Evolutionary conservation across 37 sponge, comb jelly and placozoan genomes (phyloP), one percentile per base, ranked within the genome.

Genomic region (Beroe forskalii): DNA sequence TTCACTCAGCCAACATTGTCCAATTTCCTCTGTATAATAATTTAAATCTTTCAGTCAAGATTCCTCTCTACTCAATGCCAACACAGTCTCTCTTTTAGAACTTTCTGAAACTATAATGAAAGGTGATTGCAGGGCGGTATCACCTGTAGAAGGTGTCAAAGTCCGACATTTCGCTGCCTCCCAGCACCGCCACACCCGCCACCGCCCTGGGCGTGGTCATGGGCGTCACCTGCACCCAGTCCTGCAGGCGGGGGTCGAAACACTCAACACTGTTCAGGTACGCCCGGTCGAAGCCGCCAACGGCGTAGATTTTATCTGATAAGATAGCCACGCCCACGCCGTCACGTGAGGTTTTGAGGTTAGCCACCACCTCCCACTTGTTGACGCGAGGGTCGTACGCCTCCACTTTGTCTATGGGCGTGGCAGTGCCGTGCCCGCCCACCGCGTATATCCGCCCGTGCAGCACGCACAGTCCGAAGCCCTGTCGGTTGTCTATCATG

Each of bases 281-380:
- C 36, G 75, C 75, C 28, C 98, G 72, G 76, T 97, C 98, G 36
- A 96, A 97, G 12, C 98, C 98, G 0, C 98, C 98, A n/a, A 97
- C 96, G 0, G 96, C 95, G 67, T 94, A 96, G 12, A 97, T 93
- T 89, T 95, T 94, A 23, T 93, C 93, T 32, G 75, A 72, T 38
- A 72, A 37, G 9, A 72, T 72, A 72, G 94, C 95, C 27, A 97
- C 95, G 17, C 98, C 98, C 27, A 95, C 98, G 0, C 98, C 98
- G 67, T 96, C 98, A 62, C 98, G 76, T 19, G 94, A 92, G 31
- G 94, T 94, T 89, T 92, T 93, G 94, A 97, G 94, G 14, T 92
- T 41, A 0, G 94, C 91, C 3, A 95, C 90, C 67, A 72, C 90
- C 33, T 91, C 91, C 98, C 98, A 97, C 40, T 48, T 76, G 89